These are phyloP conservation scores for Eremophila alpestris DNA, from an alignment of 2,797 vertebrate genomes.

Conservation along the genomic window DNA sequence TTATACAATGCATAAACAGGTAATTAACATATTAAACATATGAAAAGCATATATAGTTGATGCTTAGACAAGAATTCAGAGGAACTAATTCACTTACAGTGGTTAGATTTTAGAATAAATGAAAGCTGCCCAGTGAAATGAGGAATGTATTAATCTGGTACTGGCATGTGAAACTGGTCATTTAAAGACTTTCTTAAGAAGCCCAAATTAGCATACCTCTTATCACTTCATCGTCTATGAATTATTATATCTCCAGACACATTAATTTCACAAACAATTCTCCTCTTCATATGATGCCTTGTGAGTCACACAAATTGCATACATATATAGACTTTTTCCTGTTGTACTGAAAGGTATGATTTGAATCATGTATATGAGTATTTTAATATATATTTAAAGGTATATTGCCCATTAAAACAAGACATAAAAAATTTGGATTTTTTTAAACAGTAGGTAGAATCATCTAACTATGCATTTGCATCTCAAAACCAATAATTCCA, in stretches of 20 bases:
- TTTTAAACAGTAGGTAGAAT: background rate
- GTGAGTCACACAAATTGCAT: background rate
- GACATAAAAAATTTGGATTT: background rate
- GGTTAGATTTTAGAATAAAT: background rate
- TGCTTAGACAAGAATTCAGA: background rate
- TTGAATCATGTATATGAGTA: rapidly evolving
- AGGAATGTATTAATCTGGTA: background rate
- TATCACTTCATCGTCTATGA: background rate
- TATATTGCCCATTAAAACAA: background rate
- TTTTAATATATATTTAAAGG: background rate
- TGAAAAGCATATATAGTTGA: background rate
- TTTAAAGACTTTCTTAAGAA: background rate
- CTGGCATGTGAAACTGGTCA: background rate
- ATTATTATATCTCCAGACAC: background rate
- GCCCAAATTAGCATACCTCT: background rate
- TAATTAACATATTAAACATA: background rate
- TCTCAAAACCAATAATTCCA: background rate
- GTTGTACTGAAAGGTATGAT: background rate
- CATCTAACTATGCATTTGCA: background rate
- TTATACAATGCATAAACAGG: background rate
- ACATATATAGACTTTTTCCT: background rate
- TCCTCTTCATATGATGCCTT: background rate
- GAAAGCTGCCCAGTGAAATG: background rate
- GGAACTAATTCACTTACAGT: background rate
- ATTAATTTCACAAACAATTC: background rate